These are phyloP conservation scores for Myotis vivesi DNA, from an alignment of 2,797 vertebrate genomes.

Conservation along the genomic window DNA sequence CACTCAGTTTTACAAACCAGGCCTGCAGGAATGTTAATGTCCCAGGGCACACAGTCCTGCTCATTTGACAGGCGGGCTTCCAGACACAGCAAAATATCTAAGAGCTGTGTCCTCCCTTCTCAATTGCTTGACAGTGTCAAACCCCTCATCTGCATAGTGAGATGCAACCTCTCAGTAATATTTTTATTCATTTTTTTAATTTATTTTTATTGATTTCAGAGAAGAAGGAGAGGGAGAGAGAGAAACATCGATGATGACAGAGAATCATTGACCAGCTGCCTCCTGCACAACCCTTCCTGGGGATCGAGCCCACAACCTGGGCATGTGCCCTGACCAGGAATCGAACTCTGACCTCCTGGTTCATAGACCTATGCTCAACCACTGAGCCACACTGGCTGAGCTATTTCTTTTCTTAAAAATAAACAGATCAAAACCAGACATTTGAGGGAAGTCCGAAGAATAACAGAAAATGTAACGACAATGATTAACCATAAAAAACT, in stretches of 20 bases:
- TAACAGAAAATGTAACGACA: not conserved
- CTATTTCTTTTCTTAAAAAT: not conserved
- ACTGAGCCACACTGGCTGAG: no score
- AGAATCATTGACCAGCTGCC: no score
- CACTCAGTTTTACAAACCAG: not conserved
- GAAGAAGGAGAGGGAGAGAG: no score
- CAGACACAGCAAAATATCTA: not conserved
- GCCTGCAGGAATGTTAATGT: not conserved
- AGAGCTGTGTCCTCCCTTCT: not conserved
- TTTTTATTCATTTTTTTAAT: not conserved
- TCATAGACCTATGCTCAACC: no score
- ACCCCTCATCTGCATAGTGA: not conserved
- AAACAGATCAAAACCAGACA: not conserved
- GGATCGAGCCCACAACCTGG: no score
- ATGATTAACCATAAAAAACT: not conserved
- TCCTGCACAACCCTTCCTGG: no score
- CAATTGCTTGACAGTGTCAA: not conserved
- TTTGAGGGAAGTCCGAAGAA: not conserved
- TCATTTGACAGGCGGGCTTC: not conserved
- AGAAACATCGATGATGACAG: no score
- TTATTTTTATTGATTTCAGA: no score
- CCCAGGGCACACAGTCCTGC: not conserved
- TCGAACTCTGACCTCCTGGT: no score
- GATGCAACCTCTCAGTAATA: not conserved
- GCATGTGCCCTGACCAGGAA: no score